A percentile compares a stretch with the other conserved stretches of the same genome.
Conservation (phyloP, 2,113 vertebrate genomes). For the Cryptoleucopteryx plumbea region DNA sequence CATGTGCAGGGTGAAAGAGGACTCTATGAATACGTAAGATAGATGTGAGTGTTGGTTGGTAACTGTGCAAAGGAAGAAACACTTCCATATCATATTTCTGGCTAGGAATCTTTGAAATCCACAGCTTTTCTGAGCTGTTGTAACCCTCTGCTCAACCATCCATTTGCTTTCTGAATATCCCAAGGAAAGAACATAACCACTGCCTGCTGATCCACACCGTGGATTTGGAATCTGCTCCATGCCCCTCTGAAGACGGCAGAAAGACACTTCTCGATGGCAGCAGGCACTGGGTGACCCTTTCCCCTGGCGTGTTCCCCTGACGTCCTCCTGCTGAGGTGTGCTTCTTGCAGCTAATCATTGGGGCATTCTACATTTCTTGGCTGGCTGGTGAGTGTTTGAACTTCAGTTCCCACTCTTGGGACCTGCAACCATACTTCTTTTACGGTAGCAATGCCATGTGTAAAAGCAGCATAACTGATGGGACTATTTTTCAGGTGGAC, state of each 20-base stretch:
- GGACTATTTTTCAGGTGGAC: not conserved
- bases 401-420: not conserved
- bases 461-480: not conserved
- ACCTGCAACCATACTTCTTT: not conserved
- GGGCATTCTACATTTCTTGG: not conserved
- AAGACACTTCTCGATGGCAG: not conserved
- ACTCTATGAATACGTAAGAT: accelerated
- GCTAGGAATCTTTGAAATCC: not conserved
- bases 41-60: not conserved
- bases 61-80: not conserved
- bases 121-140: not conserved
- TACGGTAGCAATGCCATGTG: not conserved
- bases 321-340: not conserved
- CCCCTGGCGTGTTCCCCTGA: accelerated
- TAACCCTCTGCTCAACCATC: not conserved
- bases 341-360: not conserved
- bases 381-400: not conserved
- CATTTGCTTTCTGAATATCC: not conserved
- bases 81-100: not conserved
- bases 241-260: not conserved
- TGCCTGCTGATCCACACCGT: accelerated
- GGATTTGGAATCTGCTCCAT: not conserved
- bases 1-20: not conserved
- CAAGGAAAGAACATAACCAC: not conserved
- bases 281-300: not conserved